Conservation (phyloP, 53 echinoderm and acorn worm genomes). For the Glandiceps talaboti region DNA sequence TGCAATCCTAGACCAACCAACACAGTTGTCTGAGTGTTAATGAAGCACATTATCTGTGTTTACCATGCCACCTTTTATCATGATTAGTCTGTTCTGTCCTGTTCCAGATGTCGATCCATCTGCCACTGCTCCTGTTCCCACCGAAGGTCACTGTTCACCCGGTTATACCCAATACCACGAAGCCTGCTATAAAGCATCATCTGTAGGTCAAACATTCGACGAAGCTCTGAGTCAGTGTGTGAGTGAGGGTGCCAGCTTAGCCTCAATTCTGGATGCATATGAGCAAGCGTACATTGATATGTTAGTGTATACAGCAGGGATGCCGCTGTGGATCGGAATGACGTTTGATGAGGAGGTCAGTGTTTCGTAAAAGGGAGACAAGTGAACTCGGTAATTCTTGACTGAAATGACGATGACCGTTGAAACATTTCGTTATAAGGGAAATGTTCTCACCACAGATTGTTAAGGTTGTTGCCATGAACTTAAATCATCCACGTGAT, state of each 20-base stretch:
- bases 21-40: no score
- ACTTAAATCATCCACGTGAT: no score
- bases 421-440: no score
- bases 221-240: slow-evolving; percentile 40
- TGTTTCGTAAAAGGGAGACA: no score
- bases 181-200: slow-evolving; percentile 48
- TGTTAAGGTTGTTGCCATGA: no score
- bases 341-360: slow-evolving; percentile 34
- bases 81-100: no score
- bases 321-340: slow-evolving; percentile 66
- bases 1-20: no score
- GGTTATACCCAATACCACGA: slow-evolving; percentile 59
- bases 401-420: no score
- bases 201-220: slow-evolving; percentile 27
- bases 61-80: no score
- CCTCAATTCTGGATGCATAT: slow-evolving; percentile 52
- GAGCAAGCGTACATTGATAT: slow-evolving; percentile 61
- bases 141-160: slow-evolving; percentile 17
- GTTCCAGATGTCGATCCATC: background rate
- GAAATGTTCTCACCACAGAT: no score
- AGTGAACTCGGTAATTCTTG: no score
- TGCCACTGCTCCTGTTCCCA: slow-evolving; percentile 11
- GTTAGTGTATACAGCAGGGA: slow-evolving; percentile 40
- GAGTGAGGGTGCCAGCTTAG: slow-evolving; percentile 32
- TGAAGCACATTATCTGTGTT: no score